Base-by-base conservation (phyloP, 2,797 vertebrate genomes). In the Champsocephalus gunnari region DNA sequence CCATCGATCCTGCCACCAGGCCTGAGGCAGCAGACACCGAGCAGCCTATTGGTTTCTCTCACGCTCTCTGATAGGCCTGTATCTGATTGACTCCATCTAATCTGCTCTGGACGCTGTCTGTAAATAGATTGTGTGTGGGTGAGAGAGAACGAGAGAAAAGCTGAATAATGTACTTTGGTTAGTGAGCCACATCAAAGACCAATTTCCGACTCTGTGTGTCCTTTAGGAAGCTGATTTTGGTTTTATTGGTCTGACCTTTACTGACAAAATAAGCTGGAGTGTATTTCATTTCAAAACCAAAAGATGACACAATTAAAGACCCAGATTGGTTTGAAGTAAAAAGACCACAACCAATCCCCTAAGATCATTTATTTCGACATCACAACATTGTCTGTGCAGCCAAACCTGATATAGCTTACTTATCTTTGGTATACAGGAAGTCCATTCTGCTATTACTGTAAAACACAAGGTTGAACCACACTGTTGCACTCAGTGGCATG, bases 21-120 rank as follows among this genome's bases (percentile, higher is more conserved):
- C 85, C 85, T 3, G 62, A 71, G 80, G 85, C 80, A 38, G 73
- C 61, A 78, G 70, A 49, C 60, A 47, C 32, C 44, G 73, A 68
- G 66, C 80, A 65, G 55, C 49, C 58, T 79, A 81, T 73, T 75
- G 67, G 76, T 78, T 74, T 80, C 53, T 51, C 66, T 80, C 71
- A 49, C 47, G 12, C 69, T 74, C 60, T 53, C 38, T 66, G 68
- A 79, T 54, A 61, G 75, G 57, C 48, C 75, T 55, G 50, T 58
- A 76, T 83, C 80, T 60, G 59, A 80, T 45, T 28, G 47, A 68
- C 66, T 63, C 38, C 14, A 85, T 79, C 77, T 67, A 73, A 88
- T 80, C 71, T 78, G 58, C 63, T 71, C 48, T 66, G 21, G 56
- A 60, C 56, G 58, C 57, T 43, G 57, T 64, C 78, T 79, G n/a